Conservation (phyloP, 37 sponge, comb jelly and placozoan genomes). For the Ephydatia muelleri region DNA sequence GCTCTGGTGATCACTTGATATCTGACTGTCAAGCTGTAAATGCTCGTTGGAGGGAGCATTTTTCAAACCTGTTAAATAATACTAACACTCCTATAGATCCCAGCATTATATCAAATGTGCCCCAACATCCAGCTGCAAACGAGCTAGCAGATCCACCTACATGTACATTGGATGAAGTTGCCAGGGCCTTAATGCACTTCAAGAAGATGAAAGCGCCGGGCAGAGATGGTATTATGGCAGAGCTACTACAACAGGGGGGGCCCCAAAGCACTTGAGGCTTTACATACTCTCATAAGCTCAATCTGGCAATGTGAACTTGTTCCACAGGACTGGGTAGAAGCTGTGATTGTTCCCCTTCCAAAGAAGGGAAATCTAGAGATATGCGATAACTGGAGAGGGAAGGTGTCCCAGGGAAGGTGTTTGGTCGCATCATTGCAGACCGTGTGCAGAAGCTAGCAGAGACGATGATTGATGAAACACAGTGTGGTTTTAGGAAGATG, state of each 20-base stretch:
- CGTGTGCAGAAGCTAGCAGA: neutral
- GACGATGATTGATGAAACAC: conserved; percentile 6
- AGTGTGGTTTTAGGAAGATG: conserved; percentile 26
- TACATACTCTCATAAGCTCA: neutral
- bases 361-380: conserved; percentile 9
- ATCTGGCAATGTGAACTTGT: neutral
- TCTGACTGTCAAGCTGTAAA: neutral
- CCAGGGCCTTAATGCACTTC: conserved; percentile 7
- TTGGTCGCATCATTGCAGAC: conserved; percentile 8
- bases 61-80: neutral
- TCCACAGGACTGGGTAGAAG: conserved; percentile 18
- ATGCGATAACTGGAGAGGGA: conserved; percentile 20
- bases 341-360: conserved; percentile 10
- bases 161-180: conserved; percentile 19
- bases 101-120: neutral
- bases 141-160: neutral
- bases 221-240: conserved; percentile 1
- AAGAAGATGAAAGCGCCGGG: conserved; percentile 11
- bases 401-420: conserved; percentile 19
- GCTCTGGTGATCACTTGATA: neutral
- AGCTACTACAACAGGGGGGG: conserved; percentile 22
- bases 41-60: neutral
- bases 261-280: neutral
- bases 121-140: neutral
- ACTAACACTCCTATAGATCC: neutral